Base-by-base conservation (phyloP, 2,888 invertebrate species). In the Cataglyphis altisquamis region DNA sequence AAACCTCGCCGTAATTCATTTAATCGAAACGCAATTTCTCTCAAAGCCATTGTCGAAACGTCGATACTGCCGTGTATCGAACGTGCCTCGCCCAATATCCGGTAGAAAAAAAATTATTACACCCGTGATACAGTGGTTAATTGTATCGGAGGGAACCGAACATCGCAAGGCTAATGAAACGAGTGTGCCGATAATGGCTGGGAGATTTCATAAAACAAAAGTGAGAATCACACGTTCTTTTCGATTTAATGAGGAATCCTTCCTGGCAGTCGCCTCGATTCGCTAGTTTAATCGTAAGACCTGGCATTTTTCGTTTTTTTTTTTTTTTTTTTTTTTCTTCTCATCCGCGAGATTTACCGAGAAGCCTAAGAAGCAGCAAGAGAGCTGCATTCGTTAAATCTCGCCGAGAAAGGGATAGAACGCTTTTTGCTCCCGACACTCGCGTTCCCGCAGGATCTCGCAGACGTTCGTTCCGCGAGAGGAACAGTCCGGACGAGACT, bases 251-350 rank as follows among this genome's bases (percentile, higher is more conserved):
- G 32, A 25, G 18, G n/a, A 68, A 77, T 67, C 80, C 60, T 62
- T 21, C 80, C 77, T 10, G 18, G 52, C 63, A 72, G 62, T 73
- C n/a, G 57, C 64, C 73, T 84, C 81, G 87, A 81, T 77, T 84
- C 83, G 75, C 80, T 70, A 68, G 62, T 63, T 74, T 62, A 36
- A 36, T 36, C 36, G 36, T 36, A 41, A 74, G 75, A 25, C 52
- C 29, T 21, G 32, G 32, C 32, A 3, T 67, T 67, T 15, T 18
- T 15, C 45, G n/a, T 25, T 25, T 0, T 25, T 25, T 25, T 25
- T 25, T 25, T 25, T 25, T 25, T 1, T n/a, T 48, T 48, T 77
- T 67, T 60, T 48, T 67, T 60, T 36, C 36, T 18, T 36, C 2
- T 57, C 55, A 55, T 29, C n/a, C 10, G 41, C 57, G 57, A 78